Percentiles rank a stretch among this genome's conserved stretches.
phyloP scores from a whole-genome alignment of 1,140 invertebrate genomes.

The Idris sp. region DNA sequence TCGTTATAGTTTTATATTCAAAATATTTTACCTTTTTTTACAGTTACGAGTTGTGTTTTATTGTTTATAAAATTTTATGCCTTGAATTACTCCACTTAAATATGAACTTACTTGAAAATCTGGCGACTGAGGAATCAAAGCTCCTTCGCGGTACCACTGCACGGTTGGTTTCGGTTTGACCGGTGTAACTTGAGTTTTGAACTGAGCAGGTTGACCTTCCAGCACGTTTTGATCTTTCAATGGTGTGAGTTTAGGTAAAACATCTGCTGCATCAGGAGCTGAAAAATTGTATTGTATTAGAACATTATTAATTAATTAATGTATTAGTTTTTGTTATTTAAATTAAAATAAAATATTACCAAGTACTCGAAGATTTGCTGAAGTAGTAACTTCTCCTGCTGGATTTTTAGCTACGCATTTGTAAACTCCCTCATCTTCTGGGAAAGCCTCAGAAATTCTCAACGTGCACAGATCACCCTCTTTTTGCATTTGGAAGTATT shows the following conservation, averaged over 20 bases:
- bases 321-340: conserved; percentile 11
- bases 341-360: conserved; percentile 65
- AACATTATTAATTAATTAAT: conserved; percentile 7
- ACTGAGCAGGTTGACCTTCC: conserved; percentile 92
- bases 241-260: conserved; percentile 86
- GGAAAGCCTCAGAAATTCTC: conserved; percentile 93
- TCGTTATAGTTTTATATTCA: too few species aligned
- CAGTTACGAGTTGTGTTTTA: too few species aligned
- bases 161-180: conserved; percentile 90
- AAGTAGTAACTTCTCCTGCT: conserved; percentile 87
- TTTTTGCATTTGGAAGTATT: conserved; percentile 97
- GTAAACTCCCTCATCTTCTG: conserved; percentile 95
- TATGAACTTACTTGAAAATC: conserved; percentile 88
- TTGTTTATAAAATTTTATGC: too few species aligned
- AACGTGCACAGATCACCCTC: conserved; percentile 91
- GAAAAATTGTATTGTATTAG: too few species aligned
- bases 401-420: conserved; percentile 93
- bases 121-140: conserved; percentile 91
- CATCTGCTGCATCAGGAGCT: conserved; percentile 88
- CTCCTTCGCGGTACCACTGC: conserved; percentile 94
- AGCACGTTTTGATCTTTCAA: conserved; percentile 89
- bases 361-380: conserved; percentile 87
- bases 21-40: too few species aligned
- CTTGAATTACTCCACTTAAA: too few species aligned
- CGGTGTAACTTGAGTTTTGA: conserved; percentile 87